Evolutionary conservation across 2,113 vertebrate species (phyloP).

Genomic region (Polypterus senegalus): DNA sequence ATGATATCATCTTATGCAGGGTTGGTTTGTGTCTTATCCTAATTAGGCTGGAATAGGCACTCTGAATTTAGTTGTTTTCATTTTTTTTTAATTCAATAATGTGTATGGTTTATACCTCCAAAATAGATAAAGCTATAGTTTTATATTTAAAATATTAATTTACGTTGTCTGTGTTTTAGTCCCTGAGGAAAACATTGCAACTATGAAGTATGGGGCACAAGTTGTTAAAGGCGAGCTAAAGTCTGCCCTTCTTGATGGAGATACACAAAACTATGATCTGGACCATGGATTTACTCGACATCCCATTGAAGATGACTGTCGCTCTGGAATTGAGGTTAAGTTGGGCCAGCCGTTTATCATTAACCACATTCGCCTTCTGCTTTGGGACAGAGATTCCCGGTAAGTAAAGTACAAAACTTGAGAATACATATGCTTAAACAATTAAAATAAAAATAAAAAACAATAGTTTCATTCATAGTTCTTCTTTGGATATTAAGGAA

Average conservation of each 20-base stretch:
- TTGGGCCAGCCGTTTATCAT: constrained; percentile 86
- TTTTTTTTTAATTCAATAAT: no score
- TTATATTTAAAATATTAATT: no score
- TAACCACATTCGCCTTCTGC: constrained; percentile 85
- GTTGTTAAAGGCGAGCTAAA: constrained; percentile 94
- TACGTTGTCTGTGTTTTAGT: constrained; percentile 40
- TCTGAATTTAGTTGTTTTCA: no score
- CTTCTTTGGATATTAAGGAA: background rate
- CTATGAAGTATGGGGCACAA: constrained; percentile 92
- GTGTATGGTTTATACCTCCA: no score
- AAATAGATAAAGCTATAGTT: no score
- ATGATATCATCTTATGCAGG: no score
- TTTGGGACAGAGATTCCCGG: constrained; percentile 95
- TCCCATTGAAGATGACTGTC: constrained; percentile 86
- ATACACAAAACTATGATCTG: constrained; percentile 95
- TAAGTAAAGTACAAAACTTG: constrained; percentile 26
- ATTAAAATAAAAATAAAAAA: background rate
- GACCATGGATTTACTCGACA: constrained; percentile 97
- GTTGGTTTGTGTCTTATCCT: no score
- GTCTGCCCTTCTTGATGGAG: constrained; percentile 86
- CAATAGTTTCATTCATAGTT: background rate
- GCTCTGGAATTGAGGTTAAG: constrained; percentile 84
- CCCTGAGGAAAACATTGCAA: constrained; percentile 93
- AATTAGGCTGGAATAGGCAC: no score
- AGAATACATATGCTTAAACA: no score